Percentiles rank a stretch among this genome's conserved stretches.
Conservation (phyloP, 2,797 vertebrate genomes). For the Spea hammondii region DNA sequence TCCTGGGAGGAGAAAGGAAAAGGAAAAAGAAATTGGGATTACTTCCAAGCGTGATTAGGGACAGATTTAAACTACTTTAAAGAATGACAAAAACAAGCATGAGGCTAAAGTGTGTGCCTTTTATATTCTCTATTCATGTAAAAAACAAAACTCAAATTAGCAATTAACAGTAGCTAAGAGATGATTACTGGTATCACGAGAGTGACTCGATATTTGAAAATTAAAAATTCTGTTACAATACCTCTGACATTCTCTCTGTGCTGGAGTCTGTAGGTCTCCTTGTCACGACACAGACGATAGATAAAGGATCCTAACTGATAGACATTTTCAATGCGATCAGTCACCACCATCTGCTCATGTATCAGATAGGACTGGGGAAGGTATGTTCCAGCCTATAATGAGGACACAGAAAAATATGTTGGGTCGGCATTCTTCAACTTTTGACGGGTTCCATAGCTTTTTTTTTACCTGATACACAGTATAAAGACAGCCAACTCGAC, state of each 20-base stretch:
- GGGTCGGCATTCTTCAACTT: background rate
- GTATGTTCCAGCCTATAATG: constrained; percentile 86
- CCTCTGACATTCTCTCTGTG: constrained; percentile 77
- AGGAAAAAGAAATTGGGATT: background rate
- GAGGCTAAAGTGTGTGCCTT: too few species aligned
- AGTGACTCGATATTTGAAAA: too few species aligned
- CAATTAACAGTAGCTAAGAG: too few species aligned
- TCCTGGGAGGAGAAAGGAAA: constrained; percentile 66
- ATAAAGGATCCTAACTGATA: constrained; percentile 90
- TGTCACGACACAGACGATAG: constrained; percentile 84
- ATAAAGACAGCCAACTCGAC: too few species aligned
- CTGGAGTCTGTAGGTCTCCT: constrained; percentile 90
- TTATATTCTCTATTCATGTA: background rate
- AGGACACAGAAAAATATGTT: constrained; percentile 42
- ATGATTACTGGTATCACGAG: too few species aligned
- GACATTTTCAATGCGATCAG: constrained; percentile 85
- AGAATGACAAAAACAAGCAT: too few species aligned
- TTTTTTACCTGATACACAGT: too few species aligned
- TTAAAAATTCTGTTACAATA: constrained; percentile 41
- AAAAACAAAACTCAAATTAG: too few species aligned
- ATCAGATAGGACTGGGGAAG: constrained; percentile 93
- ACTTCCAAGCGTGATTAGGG: too few species aligned
- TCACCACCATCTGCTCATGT: constrained; percentile 95
- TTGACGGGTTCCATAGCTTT: too few species aligned
- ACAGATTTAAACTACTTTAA: too few species aligned